A percentile compares a stretch with the other conserved stretches of the same genome.
These are phyloP conservation scores for Hemicentrotus pulcherrimus DNA, from an alignment of 35 echinoderm and acorn worm genomes.

Conservation along the genomic window DNA sequence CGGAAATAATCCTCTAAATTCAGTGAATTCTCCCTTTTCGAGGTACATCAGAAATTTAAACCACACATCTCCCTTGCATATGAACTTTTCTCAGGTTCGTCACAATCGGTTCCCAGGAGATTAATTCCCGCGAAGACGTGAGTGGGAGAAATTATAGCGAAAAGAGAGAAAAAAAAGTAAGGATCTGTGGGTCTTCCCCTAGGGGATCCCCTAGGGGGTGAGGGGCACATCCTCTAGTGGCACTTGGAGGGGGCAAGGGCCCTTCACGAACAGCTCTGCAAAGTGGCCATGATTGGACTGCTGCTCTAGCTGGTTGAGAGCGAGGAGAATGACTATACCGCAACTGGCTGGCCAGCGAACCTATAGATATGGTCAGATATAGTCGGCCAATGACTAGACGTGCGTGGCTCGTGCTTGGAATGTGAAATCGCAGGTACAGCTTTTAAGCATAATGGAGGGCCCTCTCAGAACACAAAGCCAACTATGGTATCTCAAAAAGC, in stretches of 20 bases:
- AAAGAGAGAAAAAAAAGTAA: neutral
- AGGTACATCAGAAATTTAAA: neutral
- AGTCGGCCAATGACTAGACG: neutral
- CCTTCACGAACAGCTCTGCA: neutral
- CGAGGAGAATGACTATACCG: neutral
- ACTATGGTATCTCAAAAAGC: neutral
- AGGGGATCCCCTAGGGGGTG: neutral
- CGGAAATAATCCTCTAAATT: neutral
- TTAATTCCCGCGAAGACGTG: neutral
- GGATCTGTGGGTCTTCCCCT: neutral
- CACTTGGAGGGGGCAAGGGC: neutral
- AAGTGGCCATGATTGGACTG: neutral
- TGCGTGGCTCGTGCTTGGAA: neutral
- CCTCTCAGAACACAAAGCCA: neutral
- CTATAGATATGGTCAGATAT: neutral
- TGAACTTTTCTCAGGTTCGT: neutral
- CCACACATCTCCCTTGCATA: neutral
- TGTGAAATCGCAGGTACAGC: neutral
- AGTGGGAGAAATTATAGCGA: neutral
- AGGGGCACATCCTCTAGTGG: neutral
- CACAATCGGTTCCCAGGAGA: neutral
- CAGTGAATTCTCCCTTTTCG: neutral
- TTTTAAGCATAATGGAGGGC: neutral
- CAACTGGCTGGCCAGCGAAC: neutral
- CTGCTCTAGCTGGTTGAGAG: neutral